Evolutionary conservation across 2,113 vertebrate genomes (phyloP).

Genomic region (Carettochelys insculpta): DNA sequence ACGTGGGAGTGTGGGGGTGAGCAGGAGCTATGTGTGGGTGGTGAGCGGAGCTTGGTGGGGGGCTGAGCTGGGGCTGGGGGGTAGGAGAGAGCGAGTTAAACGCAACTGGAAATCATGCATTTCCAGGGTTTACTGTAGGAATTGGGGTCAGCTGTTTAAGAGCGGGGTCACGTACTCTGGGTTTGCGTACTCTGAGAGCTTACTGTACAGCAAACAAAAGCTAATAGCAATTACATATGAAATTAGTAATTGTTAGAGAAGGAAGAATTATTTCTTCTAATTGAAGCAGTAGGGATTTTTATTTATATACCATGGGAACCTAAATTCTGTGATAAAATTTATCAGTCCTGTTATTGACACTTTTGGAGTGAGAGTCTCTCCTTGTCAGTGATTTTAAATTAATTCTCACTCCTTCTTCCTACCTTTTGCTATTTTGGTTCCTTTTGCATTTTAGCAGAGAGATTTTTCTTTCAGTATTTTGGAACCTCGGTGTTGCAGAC

Average conservation of each 20-base stretch:
- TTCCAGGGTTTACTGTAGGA: too few species aligned
- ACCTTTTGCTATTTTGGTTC: constrained; percentile 2
- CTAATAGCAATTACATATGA: background rate
- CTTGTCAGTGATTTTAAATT: constrained; percentile 36
- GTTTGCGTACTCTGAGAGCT: too few species aligned
- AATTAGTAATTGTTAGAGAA: background rate
- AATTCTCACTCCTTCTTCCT: constrained; percentile 22
- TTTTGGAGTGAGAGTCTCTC: constrained; percentile 1
- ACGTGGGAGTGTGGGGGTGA: too few species aligned
- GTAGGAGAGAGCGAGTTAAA: too few species aligned
- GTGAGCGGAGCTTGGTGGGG: too few species aligned
- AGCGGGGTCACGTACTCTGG: too few species aligned
- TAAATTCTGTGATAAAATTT: background rate
- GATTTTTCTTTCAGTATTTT: background rate
- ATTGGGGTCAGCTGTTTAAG: too few species aligned
- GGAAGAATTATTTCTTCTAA: background rate
- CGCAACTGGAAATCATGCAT: too few species aligned
- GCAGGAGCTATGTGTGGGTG: too few species aligned
- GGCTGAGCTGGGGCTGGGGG: too few species aligned
- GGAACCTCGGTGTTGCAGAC: background rate
- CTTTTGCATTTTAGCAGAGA: background rate
- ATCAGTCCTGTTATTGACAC: background rate
- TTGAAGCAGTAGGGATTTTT: background rate
- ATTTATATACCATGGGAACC: background rate
- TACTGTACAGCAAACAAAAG: background rate